phyloP scores from a whole-genome alignment of 1,140 invertebrate species.

The Philotrypesis tridentata region DNA sequence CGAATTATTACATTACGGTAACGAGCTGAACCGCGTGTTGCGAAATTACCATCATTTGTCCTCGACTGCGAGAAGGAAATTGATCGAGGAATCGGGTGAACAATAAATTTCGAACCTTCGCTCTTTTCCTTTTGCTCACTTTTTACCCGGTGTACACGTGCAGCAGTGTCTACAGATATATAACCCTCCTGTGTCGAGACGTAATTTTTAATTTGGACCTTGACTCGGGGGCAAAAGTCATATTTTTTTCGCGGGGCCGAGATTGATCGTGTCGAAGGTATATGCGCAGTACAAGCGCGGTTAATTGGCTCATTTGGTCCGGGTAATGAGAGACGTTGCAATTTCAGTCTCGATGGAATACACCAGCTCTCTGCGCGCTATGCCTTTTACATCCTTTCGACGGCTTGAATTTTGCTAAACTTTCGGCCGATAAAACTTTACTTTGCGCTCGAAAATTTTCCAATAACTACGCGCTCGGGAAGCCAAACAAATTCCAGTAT shows the following conservation, averaged over 20 bases:
- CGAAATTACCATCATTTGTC: slow-evolving; percentile 9
- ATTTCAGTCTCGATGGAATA: no score
- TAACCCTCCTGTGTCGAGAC: not conserved
- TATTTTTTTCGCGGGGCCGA: not conserved
- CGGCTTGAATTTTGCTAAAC: no score
- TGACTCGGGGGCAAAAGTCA: not conserved
- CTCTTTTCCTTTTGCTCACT: not conserved
- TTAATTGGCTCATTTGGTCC: not conserved
- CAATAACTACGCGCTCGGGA: not conserved
- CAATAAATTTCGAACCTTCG: slow-evolving; percentile 16
- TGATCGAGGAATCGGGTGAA: slow-evolving; percentile 15
- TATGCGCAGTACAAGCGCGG: not conserved
- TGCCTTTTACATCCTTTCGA: no score
- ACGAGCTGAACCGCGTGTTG: slow-evolving; percentile 20
- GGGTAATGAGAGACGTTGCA: not conserved
- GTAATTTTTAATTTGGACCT: slow-evolving; percentile 17
- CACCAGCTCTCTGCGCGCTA: no score
- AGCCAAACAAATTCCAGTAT: not conserved
- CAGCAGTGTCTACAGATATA: not conserved
- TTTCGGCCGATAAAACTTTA: no score
- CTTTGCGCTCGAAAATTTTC: not conserved
- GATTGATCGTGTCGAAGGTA: not conserved
- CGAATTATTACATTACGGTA: slow-evolving; percentile 31
- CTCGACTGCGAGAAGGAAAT: not conserved
- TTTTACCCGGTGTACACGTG: no score